Base-by-base conservation (phyloP, 2,113 vertebrate genomes). In the Hystrix brachyura region DNA sequence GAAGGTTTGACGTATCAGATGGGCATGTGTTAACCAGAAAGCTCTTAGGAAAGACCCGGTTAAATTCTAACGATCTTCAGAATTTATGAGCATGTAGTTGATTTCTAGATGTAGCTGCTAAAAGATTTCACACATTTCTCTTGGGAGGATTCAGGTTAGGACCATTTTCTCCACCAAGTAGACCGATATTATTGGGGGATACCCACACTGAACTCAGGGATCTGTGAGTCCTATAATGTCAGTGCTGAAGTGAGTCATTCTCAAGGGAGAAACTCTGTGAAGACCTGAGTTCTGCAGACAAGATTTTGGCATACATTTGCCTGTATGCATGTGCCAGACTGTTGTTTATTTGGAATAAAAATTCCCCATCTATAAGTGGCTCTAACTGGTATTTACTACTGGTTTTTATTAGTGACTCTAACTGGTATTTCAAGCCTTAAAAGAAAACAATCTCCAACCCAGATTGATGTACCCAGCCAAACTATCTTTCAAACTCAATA, bases 291-390 rank as follows among this genome's bases (percentile, higher is more conserved):
- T 78, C 59, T 78, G 3, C 7, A 57, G n/a, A 57, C 84, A 34
- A 67, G 32, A 76, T 59, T 25, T 3, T 34, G 53, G 69, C n/a
- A 34, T 19, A 55, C 3, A 19, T 79, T 91, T 74, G n/a, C 51
- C 34, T 4, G 51, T 34, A 4, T 64, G 6, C 4, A 27, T 48
- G 11, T 76, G 15, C 5, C 51, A 80, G 43, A 87, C 6, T 23
- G 38, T 74, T 95, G 3, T 89, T 89, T 11, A 80, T n/a, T 65
- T 86, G 51, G 27, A 80, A 55, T 80, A 67, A 83, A 83, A 80
- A 10, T 74, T 64, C 65, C 7, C 4, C 6, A 64, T 80, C 23
- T 81, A 6, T 48, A 17, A 67, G 29, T 43, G 72, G 8, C 21
- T 60, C 19, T 91, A 76, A 87, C 32, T 64, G 11, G 60, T 64